phyloP scores from a whole-genome alignment of 1,140 invertebrate genomes.

The Zaprionus vittiger region DNA sequence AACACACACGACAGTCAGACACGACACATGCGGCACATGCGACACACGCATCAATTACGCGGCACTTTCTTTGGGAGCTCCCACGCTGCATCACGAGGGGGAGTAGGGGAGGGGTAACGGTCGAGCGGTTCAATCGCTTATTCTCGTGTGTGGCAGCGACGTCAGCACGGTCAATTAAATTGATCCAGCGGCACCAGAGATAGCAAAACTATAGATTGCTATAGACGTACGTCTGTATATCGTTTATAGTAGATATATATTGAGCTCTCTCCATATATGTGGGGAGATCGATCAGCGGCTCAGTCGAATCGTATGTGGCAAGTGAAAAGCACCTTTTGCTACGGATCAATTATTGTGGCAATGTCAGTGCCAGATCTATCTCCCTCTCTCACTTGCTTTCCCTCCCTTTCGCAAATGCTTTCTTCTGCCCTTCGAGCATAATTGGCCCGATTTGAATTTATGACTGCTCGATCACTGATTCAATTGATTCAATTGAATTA shows the following conservation, averaged over 20 bases:
- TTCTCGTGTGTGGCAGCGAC: constrained; percentile 31
- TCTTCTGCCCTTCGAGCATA: constrained; percentile 49
- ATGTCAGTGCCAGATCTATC: constrained; percentile 34
- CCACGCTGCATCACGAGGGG: constrained; percentile 20
- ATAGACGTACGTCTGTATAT: neutral
- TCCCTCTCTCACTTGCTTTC: neutral
- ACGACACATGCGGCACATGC: constrained; percentile 50
- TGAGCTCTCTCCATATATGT: neutral
- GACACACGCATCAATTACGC: constrained; percentile 66
- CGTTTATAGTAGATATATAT: neutral
- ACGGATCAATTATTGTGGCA: constrained; percentile 51
- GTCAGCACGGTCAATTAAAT: constrained; percentile 73
- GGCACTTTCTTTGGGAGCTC: constrained; percentile 62
- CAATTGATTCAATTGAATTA: constrained; percentile 73
- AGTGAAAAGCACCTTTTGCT: constrained; percentile 57
- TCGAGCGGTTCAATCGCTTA: constrained; percentile 12
- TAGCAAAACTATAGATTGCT: constrained; percentile 18
- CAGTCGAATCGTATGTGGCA: constrained; percentile 48
- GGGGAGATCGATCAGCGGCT: constrained; percentile 55
- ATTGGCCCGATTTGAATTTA: constrained; percentile 74
- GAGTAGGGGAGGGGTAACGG: neutral
- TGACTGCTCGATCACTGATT: constrained; percentile 60
- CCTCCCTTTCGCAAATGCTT: neutral
- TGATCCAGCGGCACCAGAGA: constrained; percentile 58
- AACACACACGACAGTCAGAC: constrained; percentile 24